Evolutionary conservation across 2,113 vertebrate species (phyloP).

Genomic region (human (Homo sapiens)): DNA sequence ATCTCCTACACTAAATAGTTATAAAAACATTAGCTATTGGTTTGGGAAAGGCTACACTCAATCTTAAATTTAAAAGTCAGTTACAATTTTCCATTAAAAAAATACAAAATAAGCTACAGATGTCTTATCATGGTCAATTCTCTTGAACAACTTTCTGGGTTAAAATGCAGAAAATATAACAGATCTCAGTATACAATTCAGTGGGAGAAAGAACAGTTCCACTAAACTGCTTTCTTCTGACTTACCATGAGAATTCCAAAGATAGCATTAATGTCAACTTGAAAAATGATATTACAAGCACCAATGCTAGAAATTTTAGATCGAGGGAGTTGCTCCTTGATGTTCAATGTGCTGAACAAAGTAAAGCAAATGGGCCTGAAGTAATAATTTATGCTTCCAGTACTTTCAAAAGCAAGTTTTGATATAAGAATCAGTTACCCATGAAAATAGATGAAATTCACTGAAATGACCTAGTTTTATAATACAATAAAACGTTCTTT

Average conservation of each 20-base stretch:
- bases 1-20: not conserved
- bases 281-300: not conserved
- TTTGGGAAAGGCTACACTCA: not conserved
- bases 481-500: not conserved
- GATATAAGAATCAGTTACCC: not conserved
- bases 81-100: conserved; percentile 36
- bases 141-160: conserved; percentile 13
- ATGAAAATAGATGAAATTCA: conserved; percentile 27
- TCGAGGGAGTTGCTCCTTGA: not conserved
- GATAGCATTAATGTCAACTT: not conserved
- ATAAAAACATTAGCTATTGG: not conserved
- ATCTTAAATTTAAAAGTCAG: conserved; percentile 30
- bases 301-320: not conserved
- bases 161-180: not conserved
- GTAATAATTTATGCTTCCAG: not conserved
- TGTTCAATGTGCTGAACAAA: not conserved
- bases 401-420: conserved; percentile 28
- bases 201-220: not conserved
- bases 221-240: not conserved
- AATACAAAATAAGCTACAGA: not conserved
- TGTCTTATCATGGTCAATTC: not conserved
- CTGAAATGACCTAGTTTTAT: conserved; percentile 31
- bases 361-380: not conserved
- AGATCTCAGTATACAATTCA: not conserved
- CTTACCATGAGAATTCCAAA: not conserved